Evolutionary conservation across 2,888 invertebrate species (phyloP).

Genomic region (Drosophila conformis): DNA sequence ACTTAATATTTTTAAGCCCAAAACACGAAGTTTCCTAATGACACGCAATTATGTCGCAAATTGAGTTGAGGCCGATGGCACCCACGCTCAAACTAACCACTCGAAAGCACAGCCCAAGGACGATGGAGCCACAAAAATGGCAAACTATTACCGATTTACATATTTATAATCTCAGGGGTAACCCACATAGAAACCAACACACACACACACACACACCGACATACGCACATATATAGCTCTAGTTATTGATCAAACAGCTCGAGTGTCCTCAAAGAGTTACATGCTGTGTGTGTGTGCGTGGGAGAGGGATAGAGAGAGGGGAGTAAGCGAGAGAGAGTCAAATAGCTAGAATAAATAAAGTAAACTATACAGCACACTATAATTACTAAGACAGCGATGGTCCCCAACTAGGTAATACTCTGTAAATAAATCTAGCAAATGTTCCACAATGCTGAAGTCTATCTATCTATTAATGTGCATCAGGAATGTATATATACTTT

Average conservation of each 20-base stretch:
- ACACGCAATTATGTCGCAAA: slow-evolving; percentile 63
- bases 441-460: not conserved
- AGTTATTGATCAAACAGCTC: slow-evolving; percentile 59
- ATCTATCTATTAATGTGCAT: not conserved
- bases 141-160: slow-evolving; percentile 26
- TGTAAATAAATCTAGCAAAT: not conserved
- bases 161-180: slow-evolving; percentile 19
- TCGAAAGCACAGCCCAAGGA: slow-evolving; percentile 46
- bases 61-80: slow-evolving; percentile 59
- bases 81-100: slow-evolving; percentile 32
- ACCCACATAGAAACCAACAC: slow-evolving; percentile 8
- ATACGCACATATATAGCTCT: slow-evolving; percentile 3
- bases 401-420: not conserved
- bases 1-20: slow-evolving; percentile 33
- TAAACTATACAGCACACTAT: not conserved
- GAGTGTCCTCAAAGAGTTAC: slow-evolving; percentile 33
- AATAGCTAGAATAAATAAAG: not conserved
- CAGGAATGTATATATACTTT: not conserved
- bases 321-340: not conserved
- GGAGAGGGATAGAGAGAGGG: not conserved
- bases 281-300: slow-evolving; percentile 1
- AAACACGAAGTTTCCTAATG: slow-evolving; percentile 46
- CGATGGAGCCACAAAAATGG: slow-evolving; percentile 34
- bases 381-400: not conserved
- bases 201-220: slow-evolving; percentile 1